Conservation (phyloP, 2,888 invertebrate species). For the Thymelicus acteon region DNA sequence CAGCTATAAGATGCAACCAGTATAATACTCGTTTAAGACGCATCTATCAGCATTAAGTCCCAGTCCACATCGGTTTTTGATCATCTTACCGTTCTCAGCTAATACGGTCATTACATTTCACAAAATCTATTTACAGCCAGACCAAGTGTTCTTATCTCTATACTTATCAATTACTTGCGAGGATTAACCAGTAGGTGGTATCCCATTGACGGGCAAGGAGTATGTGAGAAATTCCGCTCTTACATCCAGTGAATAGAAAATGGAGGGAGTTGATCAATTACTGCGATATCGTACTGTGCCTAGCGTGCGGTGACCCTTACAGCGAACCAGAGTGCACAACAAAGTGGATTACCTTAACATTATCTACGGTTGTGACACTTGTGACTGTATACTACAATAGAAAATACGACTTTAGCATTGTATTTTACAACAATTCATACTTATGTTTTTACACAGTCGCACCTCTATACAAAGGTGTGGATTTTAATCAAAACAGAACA, state of each 20-base stretch:
- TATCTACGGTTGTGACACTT: background rate
- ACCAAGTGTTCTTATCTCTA: background rate
- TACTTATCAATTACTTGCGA: background rate
- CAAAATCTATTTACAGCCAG: background rate
- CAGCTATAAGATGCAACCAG: background rate
- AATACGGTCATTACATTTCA: background rate
- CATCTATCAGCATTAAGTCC: background rate
- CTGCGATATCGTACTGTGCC: slow-evolving; percentile 5
- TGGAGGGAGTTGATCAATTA: slow-evolving; percentile 17
- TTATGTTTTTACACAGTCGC: too few relatives aligned
- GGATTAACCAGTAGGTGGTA: slow-evolving; percentile 23
- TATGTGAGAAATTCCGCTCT: slow-evolving; percentile 13
- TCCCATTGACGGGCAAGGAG: slow-evolving; percentile 16
- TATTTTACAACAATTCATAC: too few relatives aligned
- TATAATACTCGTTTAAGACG: slow-evolving; percentile 3
- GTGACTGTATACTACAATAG: too few relatives aligned
- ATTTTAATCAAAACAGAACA: too few relatives aligned
- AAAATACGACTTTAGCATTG: too few relatives aligned
- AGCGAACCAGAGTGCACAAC: slow-evolving; percentile 2
- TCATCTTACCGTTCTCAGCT: background rate
- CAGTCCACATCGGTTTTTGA: background rate
- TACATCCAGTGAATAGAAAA: slow-evolving; percentile 6
- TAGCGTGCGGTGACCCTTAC: slow-evolving; percentile 2
- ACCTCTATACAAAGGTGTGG: too few relatives aligned
- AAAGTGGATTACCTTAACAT: slow-evolving; percentile 13